Conservation (phyloP, 1,140 invertebrate genomes). For the Drosophila serrata region DNA sequence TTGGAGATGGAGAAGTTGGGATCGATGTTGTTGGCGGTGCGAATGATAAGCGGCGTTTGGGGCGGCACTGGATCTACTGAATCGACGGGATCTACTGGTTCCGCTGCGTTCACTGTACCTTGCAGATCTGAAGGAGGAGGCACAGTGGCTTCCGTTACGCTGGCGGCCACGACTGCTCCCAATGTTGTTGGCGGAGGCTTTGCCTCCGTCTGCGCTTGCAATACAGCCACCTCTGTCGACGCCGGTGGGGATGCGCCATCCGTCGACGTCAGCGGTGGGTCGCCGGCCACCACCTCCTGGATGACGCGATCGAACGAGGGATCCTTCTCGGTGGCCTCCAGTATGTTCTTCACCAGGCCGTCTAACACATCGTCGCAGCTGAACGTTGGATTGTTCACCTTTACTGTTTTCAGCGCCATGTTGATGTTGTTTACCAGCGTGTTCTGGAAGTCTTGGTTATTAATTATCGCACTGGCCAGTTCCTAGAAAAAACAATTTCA, state of each 20-base stretch:
- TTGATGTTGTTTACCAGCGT: slow-evolving; percentile 80
- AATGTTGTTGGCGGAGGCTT: neutral
- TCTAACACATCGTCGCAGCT: slow-evolving; percentile 65
- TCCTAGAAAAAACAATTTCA: slow-evolving; percentile 41
- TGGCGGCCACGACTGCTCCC: neutral
- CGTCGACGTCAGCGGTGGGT: neutral
- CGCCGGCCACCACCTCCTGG: slow-evolving; percentile 71
- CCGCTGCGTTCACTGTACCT: neutral
- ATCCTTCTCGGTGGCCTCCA: slow-evolving; percentile 81
- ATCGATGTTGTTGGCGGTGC: slow-evolving; percentile 63
- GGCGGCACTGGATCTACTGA: slow-evolving; percentile 47
- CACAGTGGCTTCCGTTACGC: neutral
- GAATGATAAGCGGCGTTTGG: slow-evolving; percentile 75
- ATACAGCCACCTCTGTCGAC: neutral
- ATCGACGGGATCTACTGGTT: neutral
- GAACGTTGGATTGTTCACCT: slow-evolving; percentile 46
- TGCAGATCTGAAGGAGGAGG: neutral
- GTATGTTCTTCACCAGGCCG: slow-evolving; percentile 72
- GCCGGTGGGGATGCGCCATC: neutral
- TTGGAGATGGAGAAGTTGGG: slow-evolving; percentile 83
- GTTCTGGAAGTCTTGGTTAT: slow-evolving; percentile 69
- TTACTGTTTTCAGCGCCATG: slow-evolving; percentile 63
- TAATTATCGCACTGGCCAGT: slow-evolving; percentile 70
- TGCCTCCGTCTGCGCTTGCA: too few species aligned
- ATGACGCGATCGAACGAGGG: slow-evolving; percentile 78